Percentiles rank a stretch among this genome's conserved stretches.
phyloP scores from a whole-genome alignment of 2,888 invertebrate genomes.

The Trisateles emortualis region DNA sequence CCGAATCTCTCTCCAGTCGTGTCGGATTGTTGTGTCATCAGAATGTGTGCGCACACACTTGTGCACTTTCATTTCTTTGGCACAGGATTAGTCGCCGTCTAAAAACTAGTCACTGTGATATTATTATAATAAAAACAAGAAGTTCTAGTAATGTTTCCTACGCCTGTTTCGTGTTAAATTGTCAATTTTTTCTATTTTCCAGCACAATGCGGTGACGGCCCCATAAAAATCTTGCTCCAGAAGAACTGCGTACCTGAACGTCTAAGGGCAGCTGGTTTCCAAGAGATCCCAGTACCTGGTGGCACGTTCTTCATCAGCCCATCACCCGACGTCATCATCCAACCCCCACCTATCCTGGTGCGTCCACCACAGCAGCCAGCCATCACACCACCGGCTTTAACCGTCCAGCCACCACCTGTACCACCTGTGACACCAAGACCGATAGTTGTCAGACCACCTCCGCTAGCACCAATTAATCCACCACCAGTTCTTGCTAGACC shows the following conservation, averaged over 20 bases:
- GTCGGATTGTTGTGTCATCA: too few species aligned
- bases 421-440: constrained; percentile 59
- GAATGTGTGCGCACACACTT: too few species aligned
- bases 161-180: too few species aligned
- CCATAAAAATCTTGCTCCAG: constrained; percentile 52
- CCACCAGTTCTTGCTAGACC: constrained; percentile 68
- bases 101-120: too few species aligned
- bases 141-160: too few species aligned
- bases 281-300: constrained; percentile 63
- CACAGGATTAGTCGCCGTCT: too few species aligned
- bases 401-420: constrained; percentile 55
- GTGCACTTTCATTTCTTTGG: too few species aligned
- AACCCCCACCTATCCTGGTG: constrained; percentile 71
- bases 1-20: too few species aligned
- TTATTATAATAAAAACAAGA: too few species aligned
- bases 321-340: constrained; percentile 69
- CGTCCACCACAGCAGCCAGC: constrained; percentile 56
- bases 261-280: constrained; percentile 63
- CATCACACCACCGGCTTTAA: constrained; percentile 59
- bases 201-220: constrained; percentile 68
- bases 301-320: constrained; percentile 66
- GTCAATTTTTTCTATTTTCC: constrained; percentile 6
- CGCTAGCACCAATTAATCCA: constrained; percentile 55
- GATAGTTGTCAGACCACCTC: constrained; percentile 58
- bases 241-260: constrained; percentile 49